Conservation (phyloP, 2,113 vertebrate species). For the Hassar affinis region DNA sequence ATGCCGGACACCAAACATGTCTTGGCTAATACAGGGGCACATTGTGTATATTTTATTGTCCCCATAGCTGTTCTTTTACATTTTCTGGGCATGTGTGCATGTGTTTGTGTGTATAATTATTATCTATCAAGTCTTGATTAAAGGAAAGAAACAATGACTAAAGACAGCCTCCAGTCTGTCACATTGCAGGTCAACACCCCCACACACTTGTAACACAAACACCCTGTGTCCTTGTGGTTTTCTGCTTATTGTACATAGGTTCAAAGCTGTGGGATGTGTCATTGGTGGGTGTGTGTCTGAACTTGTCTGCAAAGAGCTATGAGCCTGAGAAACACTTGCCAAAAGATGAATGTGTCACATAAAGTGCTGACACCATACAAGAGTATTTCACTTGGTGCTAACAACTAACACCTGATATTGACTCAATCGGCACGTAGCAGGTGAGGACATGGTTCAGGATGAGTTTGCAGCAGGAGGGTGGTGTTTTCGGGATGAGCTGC, state of each 20-base stretch:
- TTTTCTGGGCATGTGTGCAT: not conserved
- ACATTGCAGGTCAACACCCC: not conserved
- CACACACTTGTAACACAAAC: not conserved
- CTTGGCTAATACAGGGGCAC: not conserved
- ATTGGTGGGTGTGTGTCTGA: conserved; percentile 12
- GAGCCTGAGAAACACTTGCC: conserved; percentile 5
- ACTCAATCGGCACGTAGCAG: not conserved
- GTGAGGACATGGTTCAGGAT: not conserved
- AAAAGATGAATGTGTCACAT: not conserved
- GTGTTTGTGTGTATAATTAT: not conserved
- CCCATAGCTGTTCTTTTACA: not conserved
- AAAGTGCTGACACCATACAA: not conserved
- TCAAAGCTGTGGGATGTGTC: conserved; percentile 30
- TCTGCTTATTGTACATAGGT: conserved; percentile 26
- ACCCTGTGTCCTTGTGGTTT: conserved; percentile 1
- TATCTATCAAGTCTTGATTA: conserved; percentile 2
- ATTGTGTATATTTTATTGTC: not conserved
- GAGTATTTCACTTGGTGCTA: not conserved
- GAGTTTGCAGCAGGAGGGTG: not conserved
- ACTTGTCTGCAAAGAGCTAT: conserved; percentile 4
- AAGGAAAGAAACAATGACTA: conserved; percentile 4
- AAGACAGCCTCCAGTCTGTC: not conserved
- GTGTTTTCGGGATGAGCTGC: not conserved
- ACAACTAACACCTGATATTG: not conserved
- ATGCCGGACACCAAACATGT: not conserved